Evolutionary conservation across 2,113 vertebrate species (phyloP), one percentile per base, ranked within the genome.

Genomic region (Cyprinodon brontotheroides): DNA sequence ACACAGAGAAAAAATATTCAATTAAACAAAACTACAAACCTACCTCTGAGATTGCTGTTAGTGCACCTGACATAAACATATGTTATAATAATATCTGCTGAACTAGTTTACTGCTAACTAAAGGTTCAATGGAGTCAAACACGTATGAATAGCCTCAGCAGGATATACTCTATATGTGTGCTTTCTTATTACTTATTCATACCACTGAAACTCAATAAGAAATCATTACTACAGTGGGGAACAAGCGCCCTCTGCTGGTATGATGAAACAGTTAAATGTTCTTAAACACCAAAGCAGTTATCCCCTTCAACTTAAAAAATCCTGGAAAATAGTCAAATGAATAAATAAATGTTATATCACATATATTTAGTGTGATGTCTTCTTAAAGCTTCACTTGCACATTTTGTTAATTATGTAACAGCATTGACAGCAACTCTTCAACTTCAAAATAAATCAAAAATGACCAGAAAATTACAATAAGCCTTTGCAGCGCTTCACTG

Each of bases 211-310:
- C 17, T 6, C 4, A 3, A 22, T 22, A 4, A 11, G 38, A 72
- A 22, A 20, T 1, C 29, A 1, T 3, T 68, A 14, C n/a, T 45
- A 47, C 43, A 70, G 22, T 71, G 37, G 48, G 62, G 17, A 66
- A 43, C 0, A 11, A 65, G 13, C 72, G 20, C 81, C 87, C 87
- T 80, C 86, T 53, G 45, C 72, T 91, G 89, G 86, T 69, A 6
- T 3, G n/a, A 2, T 1, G 14, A 77, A 62, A 59, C 0, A 39
- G 0, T 59, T 11, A 29, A 29, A 29, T 29, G 29, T 29, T 29
- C 29, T 29, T 29, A 29, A 29, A 29, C 29, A 29, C 29, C 29
- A 29, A 29, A 29, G 29, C 29, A 29, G 29, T 29, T 29, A 29
- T 29, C 29, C 29, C 29, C 29, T 29, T 29, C 29, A 29, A 29